Base-by-base conservation (phyloP, 2,797 vertebrate species). In the Pteropus rufus region DNA sequence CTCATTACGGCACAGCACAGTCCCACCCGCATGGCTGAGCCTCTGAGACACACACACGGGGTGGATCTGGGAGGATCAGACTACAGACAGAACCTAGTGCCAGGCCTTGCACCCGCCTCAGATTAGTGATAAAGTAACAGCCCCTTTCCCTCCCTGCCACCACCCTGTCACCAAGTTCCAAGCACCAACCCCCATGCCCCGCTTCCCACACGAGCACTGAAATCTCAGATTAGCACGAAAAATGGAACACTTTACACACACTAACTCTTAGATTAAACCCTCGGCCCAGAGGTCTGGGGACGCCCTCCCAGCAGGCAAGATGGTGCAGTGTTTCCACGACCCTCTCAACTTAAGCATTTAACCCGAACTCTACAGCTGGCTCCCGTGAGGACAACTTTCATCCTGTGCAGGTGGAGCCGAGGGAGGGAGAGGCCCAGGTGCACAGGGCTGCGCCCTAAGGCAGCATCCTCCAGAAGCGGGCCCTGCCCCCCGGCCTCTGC, bases 1-100 rank as follows among this genome's bases (percentile, higher is more conserved):
- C 21, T 58, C 4, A 2, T 2, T 8, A 34, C 7, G 26, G 46
- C 19, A 0, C 12, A 26, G 18, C 60, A 34, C 4, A 16, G 8
- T 0, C 5, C 49, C 19, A 10, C 12, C 9, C 81, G 15, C 1
- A 9, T 29, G 12, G 10, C 70, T 19, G 36, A 41, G 80, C 46
- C 39, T 83, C 49, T 14, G 0, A 1, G 26, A 1, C 81, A 94
- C 69, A 56, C 6, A 1, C 12, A 3, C 26, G 2, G 60, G 70
- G 82, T 24, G 26, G 73, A 72, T 1, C 36, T 3, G 70, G 44
- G 14, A 36, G 54, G 69, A 29, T 26, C 16, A 23, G 39, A 19
- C 23, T 14, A 23, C 7, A 44, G 6, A 12, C 36, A 36, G 72
- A 64, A 24, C 1, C 0, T 4, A 18, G 39, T 1, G n/a, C 64